A percentile compares a stretch with the other conserved stretches of the same genome.
Evolutionary conservation across 2,888 invertebrate genomes (phyloP).

Genomic region (Helicoverpa assulta): DNA sequence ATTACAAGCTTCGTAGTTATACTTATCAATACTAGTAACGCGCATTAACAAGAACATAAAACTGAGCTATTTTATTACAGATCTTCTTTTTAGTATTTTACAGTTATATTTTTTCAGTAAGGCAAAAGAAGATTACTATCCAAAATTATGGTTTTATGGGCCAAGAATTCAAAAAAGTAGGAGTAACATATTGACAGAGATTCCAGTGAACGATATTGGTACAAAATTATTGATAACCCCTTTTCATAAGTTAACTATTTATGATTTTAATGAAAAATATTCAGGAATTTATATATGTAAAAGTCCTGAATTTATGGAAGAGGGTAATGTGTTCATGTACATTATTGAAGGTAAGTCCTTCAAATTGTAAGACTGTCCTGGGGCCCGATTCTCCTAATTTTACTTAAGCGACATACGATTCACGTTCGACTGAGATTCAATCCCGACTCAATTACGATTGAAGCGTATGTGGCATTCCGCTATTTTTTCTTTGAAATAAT

Average conservation of each 20-base stretch:
- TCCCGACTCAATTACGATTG: too few species aligned
- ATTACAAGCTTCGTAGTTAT: too few species aligned
- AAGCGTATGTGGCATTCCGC: too few species aligned
- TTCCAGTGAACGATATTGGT: conserved; percentile 23
- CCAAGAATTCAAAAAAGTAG: conserved; percentile 49
- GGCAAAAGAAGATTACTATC: conserved; percentile 40
- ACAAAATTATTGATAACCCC: conserved; percentile 44
- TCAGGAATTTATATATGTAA: conserved; percentile 68
- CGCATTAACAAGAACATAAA: too few species aligned
- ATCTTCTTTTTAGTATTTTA: background rate
- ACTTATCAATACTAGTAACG: too few species aligned
- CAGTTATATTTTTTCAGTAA: conserved; percentile 40
- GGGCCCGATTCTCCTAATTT: too few species aligned
- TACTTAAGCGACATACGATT: too few species aligned
- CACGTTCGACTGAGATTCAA: too few species aligned
- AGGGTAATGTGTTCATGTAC: conserved; percentile 40
- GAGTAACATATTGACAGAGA: conserved; percentile 26
- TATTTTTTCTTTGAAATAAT: too few species aligned
- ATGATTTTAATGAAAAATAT: conserved; percentile 55
- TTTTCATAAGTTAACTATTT: conserved; percentile 58
- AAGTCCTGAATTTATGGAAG: conserved; percentile 22
- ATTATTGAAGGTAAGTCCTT: conserved; percentile 56
- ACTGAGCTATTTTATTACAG: background rate
- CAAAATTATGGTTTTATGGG: conserved; percentile 64
- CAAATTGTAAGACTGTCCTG: background rate